Conservation (phyloP, 2,113 vertebrate species). For the Promerops cafer region DNA sequence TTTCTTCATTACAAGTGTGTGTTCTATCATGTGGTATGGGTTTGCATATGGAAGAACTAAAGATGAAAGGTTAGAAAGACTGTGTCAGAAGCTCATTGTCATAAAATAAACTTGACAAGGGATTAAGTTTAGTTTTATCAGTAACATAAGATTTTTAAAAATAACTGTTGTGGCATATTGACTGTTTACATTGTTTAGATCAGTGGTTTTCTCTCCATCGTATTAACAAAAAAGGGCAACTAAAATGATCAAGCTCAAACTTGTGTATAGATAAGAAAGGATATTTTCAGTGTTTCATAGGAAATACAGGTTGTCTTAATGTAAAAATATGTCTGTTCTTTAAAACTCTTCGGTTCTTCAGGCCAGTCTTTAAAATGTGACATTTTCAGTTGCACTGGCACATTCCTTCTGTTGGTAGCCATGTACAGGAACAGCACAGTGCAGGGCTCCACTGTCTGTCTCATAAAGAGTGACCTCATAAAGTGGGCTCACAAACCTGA, state of each 20-base stretch:
- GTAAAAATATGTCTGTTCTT: background rate
- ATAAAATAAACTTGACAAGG: background rate
- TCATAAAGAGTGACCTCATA: background rate
- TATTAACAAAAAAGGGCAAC: background rate
- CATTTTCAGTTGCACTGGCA: background rate
- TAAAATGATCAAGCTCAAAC: background rate
- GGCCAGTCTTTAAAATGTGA: background rate
- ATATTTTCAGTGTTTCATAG: background rate
- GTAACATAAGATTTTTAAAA: background rate
- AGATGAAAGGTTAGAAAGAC: background rate
- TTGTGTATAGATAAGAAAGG: background rate
- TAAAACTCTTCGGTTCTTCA: background rate
- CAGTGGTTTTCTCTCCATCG: background rate
- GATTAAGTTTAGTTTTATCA: background rate
- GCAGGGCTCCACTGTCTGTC: accelerated
- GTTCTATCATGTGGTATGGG: background rate
- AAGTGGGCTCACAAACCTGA: background rate
- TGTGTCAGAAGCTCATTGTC: background rate
- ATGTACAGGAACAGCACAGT: background rate
- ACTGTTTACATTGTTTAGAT: background rate
- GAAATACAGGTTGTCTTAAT: background rate
- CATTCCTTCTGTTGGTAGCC: background rate
- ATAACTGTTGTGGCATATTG: background rate
- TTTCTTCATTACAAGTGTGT: background rate
- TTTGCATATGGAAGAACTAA: background rate